Base-by-base conservation (phyloP, 2,113 vertebrate species). In the Apteryx mantelli region DNA sequence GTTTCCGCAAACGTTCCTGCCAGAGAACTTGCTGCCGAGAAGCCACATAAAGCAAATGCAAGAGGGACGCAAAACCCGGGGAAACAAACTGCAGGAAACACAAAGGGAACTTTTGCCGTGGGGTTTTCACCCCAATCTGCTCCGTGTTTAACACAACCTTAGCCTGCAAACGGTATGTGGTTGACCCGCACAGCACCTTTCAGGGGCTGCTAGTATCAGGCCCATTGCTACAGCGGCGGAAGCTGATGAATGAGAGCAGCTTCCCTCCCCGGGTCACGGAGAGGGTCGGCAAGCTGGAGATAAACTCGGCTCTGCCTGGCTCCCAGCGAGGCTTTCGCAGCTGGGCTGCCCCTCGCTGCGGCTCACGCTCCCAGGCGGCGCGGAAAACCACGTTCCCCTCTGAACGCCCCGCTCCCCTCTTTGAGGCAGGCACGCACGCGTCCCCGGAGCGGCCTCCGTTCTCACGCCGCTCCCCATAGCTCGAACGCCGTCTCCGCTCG, bases 61-160 rank as follows among this genome's bases (percentile, higher is more conserved):
- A 10, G 53, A 66, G 68, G 87, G 91, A 77, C 55, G 18, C 1
- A 5, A 20, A 83, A 68, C 36, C 5, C 12, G 0, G 73, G 53
- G 83, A 61, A 70, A 18, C 5, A 34, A 60, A 64, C 52, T 4
- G 68, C 44, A 22, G 89, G 80, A 42, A 55, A 44, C 55, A 25
- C 0, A 0, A 13, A 38, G 38, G 21, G 48, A 58, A 65, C 24
- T n/a, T 24, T 8, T 56, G 28, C 53, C 20, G 16, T 8, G 9
- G 52, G 22, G 17, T 15, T 19, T n/a, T 16, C 70, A 44, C 53
- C 36, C 36, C 2, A 8, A 8, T n/a, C 78, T 38, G 36, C 86
- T 46, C 25, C 0, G 1, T 2, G 55, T 22, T 58, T 18, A 2
- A 44, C 56, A 36, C 28, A 30, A 0, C 4, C n/a, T 81, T 26